Evolutionary conservation across 2,113 vertebrate genomes (phyloP).

Genomic region (Colossoma macropomum): DNA sequence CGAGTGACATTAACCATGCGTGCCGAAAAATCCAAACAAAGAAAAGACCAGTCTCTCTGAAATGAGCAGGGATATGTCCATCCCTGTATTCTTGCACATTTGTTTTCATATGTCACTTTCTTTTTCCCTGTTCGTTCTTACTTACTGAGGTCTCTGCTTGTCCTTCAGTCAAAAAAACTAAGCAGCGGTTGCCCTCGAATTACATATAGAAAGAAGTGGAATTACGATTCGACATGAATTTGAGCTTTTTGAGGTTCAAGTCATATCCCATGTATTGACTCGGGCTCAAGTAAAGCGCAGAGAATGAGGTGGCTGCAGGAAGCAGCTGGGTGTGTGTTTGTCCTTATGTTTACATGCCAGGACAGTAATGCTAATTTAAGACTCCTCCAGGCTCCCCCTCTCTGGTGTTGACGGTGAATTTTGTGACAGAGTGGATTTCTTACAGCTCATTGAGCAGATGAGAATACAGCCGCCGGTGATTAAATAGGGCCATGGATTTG

Average conservation of each 20-base stretch:
- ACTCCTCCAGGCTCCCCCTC: slow-evolving; percentile 30
- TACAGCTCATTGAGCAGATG: slow-evolving; percentile 52
- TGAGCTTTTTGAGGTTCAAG: background rate
- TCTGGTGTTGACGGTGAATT: slow-evolving; percentile 32
- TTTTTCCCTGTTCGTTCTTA: slow-evolving; percentile 13
- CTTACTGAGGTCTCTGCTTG: slow-evolving; percentile 2
- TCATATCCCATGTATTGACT: background rate
- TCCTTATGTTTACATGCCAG: slow-evolving; percentile 42
- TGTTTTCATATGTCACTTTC: slow-evolving; percentile 36
- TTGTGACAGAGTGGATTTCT: slow-evolving; percentile 39
- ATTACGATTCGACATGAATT: background rate
- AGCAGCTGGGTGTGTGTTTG: slow-evolving; percentile 39
- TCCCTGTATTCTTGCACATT: slow-evolving; percentile 36
- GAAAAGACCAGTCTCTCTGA: slow-evolving; percentile 12
- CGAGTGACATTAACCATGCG: slow-evolving; percentile 66
- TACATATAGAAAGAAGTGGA: background rate
- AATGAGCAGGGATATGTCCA: slow-evolving; percentile 28
- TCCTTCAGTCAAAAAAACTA: background rate
- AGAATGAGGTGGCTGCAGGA: slow-evolving; percentile 27
- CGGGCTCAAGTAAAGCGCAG: slow-evolving; percentile 6
- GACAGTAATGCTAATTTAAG: slow-evolving; percentile 47
- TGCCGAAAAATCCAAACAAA: slow-evolving; percentile 52
- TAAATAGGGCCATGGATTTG: slow-evolving; percentile 25
- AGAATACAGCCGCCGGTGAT: slow-evolving; percentile 39
- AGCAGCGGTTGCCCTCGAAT: background rate